Evolutionary conservation across 2,888 invertebrate genomes (phyloP).

Genomic region (Chymomyza procnemis): DNA sequence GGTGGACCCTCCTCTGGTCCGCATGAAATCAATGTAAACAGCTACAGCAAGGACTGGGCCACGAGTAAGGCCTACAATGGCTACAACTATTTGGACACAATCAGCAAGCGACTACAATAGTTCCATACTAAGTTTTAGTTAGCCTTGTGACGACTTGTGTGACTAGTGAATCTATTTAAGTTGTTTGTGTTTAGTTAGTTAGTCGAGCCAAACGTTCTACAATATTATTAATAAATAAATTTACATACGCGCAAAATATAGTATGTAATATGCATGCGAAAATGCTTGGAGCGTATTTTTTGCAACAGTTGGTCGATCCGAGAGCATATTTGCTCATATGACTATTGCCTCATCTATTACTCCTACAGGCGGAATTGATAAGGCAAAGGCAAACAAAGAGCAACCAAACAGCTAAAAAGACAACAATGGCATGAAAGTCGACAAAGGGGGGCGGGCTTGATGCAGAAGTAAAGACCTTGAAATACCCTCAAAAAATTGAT

Average conservation of each 20-base stretch:
- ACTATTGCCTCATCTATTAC: background rate
- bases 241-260: slow-evolving; percentile 20
- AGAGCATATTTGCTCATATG: background rate
- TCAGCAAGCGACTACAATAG: slow-evolving; percentile 70
- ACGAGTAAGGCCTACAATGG: slow-evolving; percentile 75
- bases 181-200: slow-evolving; percentile 28
- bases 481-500: background rate
- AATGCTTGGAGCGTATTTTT: slow-evolving; percentile 30
- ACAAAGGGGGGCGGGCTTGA: background rate
- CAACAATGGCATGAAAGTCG: background rate
- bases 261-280: background rate
- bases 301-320: slow-evolving; percentile 36
- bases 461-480: background rate
- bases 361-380: background rate
- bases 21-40: slow-evolving; percentile 65
- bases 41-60: slow-evolving; percentile 74
- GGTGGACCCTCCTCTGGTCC: slow-evolving; percentile 59
- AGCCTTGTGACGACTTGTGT: slow-evolving; percentile 11
- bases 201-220: background rate
- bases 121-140: slow-evolving; percentile 29
- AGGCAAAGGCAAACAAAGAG: background rate
- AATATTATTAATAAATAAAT: slow-evolving; percentile 18
- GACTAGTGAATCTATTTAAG: slow-evolving; percentile 45
- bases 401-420: background rate
- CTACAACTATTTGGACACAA: slow-evolving; percentile 73